Base-by-base conservation (phyloP, 2,888 invertebrate genomes). In the Scelioninae gen. 1 region DNA sequence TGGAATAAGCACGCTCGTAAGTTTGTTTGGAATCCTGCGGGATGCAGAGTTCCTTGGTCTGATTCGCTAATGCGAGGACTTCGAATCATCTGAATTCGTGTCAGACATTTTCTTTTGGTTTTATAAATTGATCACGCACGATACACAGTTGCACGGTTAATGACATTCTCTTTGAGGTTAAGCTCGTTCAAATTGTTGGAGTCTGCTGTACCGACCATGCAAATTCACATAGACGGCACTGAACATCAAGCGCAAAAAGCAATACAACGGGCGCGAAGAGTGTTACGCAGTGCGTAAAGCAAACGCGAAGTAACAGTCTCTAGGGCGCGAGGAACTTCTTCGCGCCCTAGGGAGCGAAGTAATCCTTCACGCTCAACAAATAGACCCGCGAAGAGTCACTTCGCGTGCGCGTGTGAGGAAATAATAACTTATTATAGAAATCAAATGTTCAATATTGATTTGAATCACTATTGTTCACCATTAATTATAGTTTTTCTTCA, bases 281-380 rank as follows among this genome's bases (percentile, higher is more conserved):
- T 53, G 53, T 66, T 66, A 53, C 53, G 53, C 66, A 66, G 49
- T 63, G 47, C 49, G 63, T 34, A 49, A 63, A 63, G 63, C 63
- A 63, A 34, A 63, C 49, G 49, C 32, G 49, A 63, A 63, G 49
- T 63, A 32, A 47, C 31, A 47, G 32, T 49, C 65, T 51, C 49
- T 65, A 45, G 51, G 51, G 51, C 31, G 63, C 63, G 63, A 63
- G 34, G 49, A 63, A 47, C 49, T 63, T 47, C 47, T 63, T 63
- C 63, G 63, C 43, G 47, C 49, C 49, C 63, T 47, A 63, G 63
- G 49, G 63, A 63, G 8, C 63, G 47, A 47, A 63, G 63, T 31
- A 15, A 34, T 63, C 15, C 49, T 63, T 63, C 49, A 49, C 32
- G 47, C 32, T 16, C 49, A 16, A 34, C 13, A 49, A 47, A 63